phyloP scores from a whole-genome alignment of 2,888 invertebrate genomes.

The Caenorhabditis sp. region DNA sequence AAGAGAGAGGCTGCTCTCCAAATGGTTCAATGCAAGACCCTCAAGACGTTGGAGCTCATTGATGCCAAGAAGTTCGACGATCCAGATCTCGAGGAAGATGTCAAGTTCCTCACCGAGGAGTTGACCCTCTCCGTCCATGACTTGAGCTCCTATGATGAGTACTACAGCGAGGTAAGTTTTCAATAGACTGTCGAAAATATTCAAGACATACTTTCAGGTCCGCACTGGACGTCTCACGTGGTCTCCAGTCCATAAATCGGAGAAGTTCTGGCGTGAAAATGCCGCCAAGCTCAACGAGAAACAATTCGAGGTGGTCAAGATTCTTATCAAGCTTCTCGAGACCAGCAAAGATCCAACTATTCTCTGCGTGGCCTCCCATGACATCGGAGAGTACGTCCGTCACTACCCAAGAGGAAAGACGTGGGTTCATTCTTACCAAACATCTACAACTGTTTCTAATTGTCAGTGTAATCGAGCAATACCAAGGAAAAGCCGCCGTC shows the following conservation, averaged over 20 bases:
- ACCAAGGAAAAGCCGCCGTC: slow-evolving; percentile 98
- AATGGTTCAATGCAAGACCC: slow-evolving; percentile 98
- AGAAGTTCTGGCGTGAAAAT: slow-evolving; percentile 99
- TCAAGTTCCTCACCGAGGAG: slow-evolving; percentile 94
- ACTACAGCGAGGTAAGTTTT: slow-evolving; percentile 92
- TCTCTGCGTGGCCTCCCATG: slow-evolving; percentile 97
- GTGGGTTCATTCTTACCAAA: slow-evolving; percentile 85
- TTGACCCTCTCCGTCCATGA: slow-evolving; percentile 94
- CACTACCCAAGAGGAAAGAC: slow-evolving; percentile 99
- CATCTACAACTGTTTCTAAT: neutral
- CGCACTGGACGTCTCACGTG: slow-evolving; percentile 95
- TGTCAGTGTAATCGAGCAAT: slow-evolving; percentile 93
- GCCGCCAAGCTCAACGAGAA: slow-evolving; percentile 96
- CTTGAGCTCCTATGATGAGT: slow-evolving; percentile 97
- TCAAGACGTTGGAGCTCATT: slow-evolving; percentile 94
- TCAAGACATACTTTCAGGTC: slow-evolving; percentile 61
- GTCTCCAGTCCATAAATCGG: slow-evolving; percentile 99
- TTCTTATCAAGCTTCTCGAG: slow-evolving; percentile 94
- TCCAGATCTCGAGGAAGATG: slow-evolving; percentile 95
- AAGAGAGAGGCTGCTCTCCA: slow-evolving; percentile 98
- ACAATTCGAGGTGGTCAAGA: slow-evolving; percentile 96
- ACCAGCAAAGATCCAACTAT: slow-evolving; percentile 94
- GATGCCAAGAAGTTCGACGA: slow-evolving; percentile 98
- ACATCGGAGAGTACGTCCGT: slow-evolving; percentile 98
- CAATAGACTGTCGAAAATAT: neutral